phyloP scores from a whole-genome alignment of 2,113 vertebrate species.

The Alosa alosa region DNA sequence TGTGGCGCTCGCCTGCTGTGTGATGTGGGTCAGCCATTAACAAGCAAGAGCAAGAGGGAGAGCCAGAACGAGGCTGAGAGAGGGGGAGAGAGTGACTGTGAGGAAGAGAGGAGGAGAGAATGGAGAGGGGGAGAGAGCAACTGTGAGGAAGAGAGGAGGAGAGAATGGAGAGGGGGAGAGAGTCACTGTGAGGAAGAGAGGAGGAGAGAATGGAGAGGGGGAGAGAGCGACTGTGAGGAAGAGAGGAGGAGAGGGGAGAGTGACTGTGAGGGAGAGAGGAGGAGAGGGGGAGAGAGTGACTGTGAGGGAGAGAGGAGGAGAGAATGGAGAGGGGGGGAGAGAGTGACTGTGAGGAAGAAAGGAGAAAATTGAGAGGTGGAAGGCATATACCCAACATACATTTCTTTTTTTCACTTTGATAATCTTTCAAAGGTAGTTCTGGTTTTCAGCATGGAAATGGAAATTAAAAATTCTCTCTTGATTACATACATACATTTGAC shows the following conservation, averaged over 20 bases:
- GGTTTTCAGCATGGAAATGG: constrained; percentile 57
- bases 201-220: not conserved
- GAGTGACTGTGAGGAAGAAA: not conserved
- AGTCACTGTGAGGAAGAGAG: not conserved
- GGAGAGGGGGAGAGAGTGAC: not conserved
- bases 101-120: not conserved
- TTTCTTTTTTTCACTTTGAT: not conserved
- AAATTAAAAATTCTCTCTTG: constrained; percentile 70
- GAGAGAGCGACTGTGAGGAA: too few species aligned
- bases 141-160: not conserved
- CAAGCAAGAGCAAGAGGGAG: not conserved
- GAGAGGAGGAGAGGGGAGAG: constrained; percentile 19
- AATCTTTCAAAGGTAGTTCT: not conserved
- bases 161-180: not conserved
- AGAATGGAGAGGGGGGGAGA: constrained; percentile 26
- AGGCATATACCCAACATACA: not conserved
- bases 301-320: not conserved
- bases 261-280: not conserved
- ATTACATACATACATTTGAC: constrained; percentile 62
- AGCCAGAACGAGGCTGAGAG: not conserved
- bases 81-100: constrained; percentile 14
- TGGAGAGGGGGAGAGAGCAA: not conserved
- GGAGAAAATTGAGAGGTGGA: not conserved
- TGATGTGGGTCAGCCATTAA: not conserved
- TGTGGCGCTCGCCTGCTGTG: not conserved